Evolutionary conservation across 2,113 vertebrate genomes (phyloP).

Genomic region (Polyodon spathula): DNA sequence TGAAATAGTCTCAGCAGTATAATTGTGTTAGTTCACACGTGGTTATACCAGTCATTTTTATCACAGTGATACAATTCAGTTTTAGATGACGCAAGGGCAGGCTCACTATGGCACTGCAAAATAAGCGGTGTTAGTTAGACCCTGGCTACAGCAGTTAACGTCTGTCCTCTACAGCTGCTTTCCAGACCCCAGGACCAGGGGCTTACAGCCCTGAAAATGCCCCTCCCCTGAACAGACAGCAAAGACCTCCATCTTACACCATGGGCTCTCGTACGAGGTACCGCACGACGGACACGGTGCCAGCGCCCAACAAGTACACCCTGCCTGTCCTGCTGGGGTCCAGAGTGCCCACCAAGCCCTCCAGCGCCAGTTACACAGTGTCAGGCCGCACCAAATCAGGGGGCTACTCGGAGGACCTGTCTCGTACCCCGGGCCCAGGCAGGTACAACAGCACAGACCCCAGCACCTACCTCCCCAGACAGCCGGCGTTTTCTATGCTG

Average conservation of each 20-base stretch:
- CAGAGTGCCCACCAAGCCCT: constrained; percentile 51
- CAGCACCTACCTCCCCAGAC: constrained; percentile 51
- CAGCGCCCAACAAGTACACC: constrained; percentile 71
- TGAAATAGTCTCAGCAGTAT: too few species aligned
- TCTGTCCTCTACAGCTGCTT: constrained; percentile 26
- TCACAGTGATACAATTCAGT: too few species aligned
- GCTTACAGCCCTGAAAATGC: constrained; percentile 71
- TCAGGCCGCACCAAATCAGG: constrained; percentile 32
- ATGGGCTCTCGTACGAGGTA: constrained; percentile 62
- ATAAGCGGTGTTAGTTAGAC: background rate
- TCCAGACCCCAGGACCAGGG: constrained; percentile 69
- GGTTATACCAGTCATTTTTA: too few species aligned
- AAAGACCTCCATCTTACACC: constrained; percentile 62
- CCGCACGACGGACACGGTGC: constrained; percentile 49
- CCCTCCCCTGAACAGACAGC: constrained; percentile 50
- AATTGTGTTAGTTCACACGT: too few species aligned
- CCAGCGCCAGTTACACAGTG: constrained; percentile 64
- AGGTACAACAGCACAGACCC: constrained; percentile 63
- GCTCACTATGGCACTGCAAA: background rate
- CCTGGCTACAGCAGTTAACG: background rate
- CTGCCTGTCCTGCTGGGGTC: constrained; percentile 68
- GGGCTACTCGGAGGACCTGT: constrained; percentile 54
- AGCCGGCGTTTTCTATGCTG: constrained; percentile 72
- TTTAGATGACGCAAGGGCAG: background rate
- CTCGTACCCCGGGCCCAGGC: constrained; percentile 63